Base-by-base conservation (phyloP, 2,113 vertebrate genomes). In the Brachirus orientalis region DNA sequence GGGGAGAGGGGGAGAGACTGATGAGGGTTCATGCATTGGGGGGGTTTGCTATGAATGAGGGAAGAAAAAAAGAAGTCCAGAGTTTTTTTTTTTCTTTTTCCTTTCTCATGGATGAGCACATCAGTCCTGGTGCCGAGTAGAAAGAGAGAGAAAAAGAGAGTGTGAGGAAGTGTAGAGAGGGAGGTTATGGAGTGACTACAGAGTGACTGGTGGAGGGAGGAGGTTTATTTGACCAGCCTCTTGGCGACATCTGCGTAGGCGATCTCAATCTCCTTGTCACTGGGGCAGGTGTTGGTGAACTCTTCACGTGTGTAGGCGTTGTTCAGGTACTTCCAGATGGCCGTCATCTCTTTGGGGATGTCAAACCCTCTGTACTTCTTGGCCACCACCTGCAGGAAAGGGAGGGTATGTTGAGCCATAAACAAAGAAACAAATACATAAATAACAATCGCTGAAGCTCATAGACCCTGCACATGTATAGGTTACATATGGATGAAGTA, bases 271-370 rank as follows among this genome's bases (percentile, higher is more conserved):
- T 99, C 98, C 79, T 95, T 95, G 74, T 99, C 97, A 19, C 95
- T 96, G 80, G 98, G 96, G 87, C 97, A 99, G 82, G 98, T 99
- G 77, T 99, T 99, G 93, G 95, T 98, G 92, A 99, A 99, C 80
- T 99, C 98, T 36, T 99, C 97, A 1, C 96, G 93, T 1, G 94
- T 94, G 28, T 98, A 98, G 2, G 96, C 98, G 13, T 94, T 95
- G 1, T 94, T 95, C 90, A 99, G 91, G 92, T 99, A 99, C 89
- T 95, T 94, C 97, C 97, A 99, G 84, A 99, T 92, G 77, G 94
- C 94, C 0, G 87, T 94, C 97, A 99, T 97, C 59, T 94, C 94
- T 91, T 95, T 96, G 40, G 97, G 97, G 51, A 99, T 98, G 80
- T 98, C 95, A 0, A 99, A 99, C 82, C 96, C 95, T 69, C 96